Conservation (phyloP, 2,888 invertebrate genomes). For the Rhagium mordax region DNA sequence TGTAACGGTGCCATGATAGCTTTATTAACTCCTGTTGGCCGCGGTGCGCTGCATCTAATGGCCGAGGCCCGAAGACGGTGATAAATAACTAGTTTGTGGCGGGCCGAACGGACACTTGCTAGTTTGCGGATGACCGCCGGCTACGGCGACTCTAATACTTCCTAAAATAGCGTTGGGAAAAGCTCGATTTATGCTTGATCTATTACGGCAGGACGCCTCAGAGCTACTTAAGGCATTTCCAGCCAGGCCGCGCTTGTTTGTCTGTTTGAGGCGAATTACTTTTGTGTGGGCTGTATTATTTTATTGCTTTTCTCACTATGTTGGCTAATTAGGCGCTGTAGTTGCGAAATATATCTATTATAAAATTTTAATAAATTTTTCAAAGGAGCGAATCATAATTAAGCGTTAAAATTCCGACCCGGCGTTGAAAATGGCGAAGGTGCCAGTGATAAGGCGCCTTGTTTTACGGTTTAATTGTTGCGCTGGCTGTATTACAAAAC, state of each 20-base stretch:
- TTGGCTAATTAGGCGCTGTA: too few relatives aligned
- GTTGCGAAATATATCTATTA: too few relatives aligned
- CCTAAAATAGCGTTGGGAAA: conserved; percentile 46
- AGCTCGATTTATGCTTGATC: conserved; percentile 48
- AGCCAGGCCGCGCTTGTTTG: neutral
- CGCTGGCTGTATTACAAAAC: neutral
- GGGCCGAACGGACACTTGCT: conserved; percentile 58
- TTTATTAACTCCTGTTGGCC: conserved; percentile 65
- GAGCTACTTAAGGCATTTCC: conserved; percentile 18
- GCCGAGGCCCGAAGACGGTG: conserved; percentile 60
- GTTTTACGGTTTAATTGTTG: neutral
- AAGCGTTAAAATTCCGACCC: too few relatives aligned
- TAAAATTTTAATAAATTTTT: too few relatives aligned
- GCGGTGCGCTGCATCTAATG: conserved; percentile 63
- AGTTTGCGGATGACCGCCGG: conserved; percentile 61
- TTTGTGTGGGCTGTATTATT: too few relatives aligned
- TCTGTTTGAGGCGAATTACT: neutral
- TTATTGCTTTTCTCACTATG: too few relatives aligned
- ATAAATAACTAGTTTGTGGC: conserved; percentile 64
- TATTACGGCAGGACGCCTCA: conserved; percentile 42
- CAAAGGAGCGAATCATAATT: too few relatives aligned
- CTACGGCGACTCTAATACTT: conserved; percentile 51
- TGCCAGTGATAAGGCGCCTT: neutral
- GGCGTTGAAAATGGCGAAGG: neutral
- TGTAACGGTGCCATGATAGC: conserved; percentile 63